These are phyloP conservation scores for Myiagra hebetior DNA, from an alignment of 2,113 vertebrate species.

Conservation along the genomic window DNA sequence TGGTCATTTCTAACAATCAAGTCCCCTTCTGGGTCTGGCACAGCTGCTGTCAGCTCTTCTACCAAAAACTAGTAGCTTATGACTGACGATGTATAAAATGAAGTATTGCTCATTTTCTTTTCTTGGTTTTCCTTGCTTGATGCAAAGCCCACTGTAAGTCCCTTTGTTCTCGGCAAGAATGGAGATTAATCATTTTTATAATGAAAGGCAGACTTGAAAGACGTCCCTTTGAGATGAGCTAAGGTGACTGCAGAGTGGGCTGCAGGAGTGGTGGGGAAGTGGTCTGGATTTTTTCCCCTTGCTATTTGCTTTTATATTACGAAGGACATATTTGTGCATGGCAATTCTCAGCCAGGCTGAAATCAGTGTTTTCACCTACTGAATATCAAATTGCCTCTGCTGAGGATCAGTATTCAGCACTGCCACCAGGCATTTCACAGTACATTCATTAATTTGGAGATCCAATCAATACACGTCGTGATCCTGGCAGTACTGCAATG, in stretches of 20 bases:
- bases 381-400: background rate
- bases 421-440: background rate
- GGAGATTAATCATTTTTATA: background rate
- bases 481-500: background rate
- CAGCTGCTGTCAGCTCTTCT: background rate
- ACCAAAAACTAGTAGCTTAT: background rate
- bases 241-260: background rate
- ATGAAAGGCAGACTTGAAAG: background rate
- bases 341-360: background rate
- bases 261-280: background rate
- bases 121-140: background rate
- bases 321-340: background rate
- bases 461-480: rapidly evolving
- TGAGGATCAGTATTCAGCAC: background rate
- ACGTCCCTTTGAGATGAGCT: background rate
- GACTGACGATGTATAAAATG: background rate
- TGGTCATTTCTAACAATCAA: background rate
- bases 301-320: background rate
- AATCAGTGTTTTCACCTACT: background rate
- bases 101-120: background rate
- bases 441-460: background rate
- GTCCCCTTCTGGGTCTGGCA: background rate
- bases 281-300: background rate
- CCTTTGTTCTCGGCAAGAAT: background rate
- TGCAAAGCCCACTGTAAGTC: background rate